A percentile compares a stretch with the other conserved stretches of the same genome.
Evolutionary conservation across 2,113 vertebrate genomes (phyloP).

Genomic region (Etheostoma cragini): DNA sequence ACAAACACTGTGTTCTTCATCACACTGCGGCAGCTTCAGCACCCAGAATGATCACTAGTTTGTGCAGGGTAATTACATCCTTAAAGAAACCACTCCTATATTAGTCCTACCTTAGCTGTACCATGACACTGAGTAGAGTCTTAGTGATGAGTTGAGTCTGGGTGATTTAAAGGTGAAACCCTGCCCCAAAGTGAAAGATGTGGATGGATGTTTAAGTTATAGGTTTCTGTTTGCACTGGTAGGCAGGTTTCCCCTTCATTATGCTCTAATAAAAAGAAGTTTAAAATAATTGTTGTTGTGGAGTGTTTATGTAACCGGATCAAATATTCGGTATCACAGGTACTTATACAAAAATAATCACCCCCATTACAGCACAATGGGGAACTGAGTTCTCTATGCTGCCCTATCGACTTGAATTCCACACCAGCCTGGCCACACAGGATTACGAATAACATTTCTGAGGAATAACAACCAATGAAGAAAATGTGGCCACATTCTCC

Average conservation of each 20-base stretch:
- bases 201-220: neutral
- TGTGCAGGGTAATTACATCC: constrained; percentile 9
- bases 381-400: constrained; percentile 35
- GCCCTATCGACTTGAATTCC: constrained; percentile 20
- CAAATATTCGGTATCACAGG: constrained; percentile 15
- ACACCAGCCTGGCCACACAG: constrained; percentile 33
- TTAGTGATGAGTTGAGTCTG: neutral
- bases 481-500: constrained; percentile 29
- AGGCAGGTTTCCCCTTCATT: neutral
- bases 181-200: neutral
- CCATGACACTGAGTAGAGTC: neutral
- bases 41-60: constrained; percentile 1
- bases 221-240: neutral
- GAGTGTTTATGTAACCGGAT: constrained; percentile 31
- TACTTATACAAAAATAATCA: constrained; percentile 26
- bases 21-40: neutral
- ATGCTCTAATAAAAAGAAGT: neutral
- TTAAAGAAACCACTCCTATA: neutral
- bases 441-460: constrained; percentile 34
- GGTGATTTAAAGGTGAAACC: constrained; percentile 4
- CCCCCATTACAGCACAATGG: constrained; percentile 8
- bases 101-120: constrained; percentile 8
- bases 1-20: constrained; percentile 33
- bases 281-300: too few relatives aligned
- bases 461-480: constrained; percentile 27